Base-by-base conservation (phyloP, 2,797 vertebrate species). In the Coilia nasus region DNA sequence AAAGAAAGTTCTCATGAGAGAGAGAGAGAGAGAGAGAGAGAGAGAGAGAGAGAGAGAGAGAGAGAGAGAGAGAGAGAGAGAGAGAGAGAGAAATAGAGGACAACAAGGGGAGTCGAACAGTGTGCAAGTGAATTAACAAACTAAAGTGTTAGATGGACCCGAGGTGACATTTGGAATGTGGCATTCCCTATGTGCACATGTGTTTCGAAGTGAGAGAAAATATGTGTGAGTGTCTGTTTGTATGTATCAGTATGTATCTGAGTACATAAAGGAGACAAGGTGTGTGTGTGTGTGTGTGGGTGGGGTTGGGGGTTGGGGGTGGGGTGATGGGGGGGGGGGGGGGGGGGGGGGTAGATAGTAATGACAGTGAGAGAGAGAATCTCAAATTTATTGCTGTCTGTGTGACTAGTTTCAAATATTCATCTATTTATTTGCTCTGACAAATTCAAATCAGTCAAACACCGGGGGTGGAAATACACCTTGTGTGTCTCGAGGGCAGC, bases 131-230 rank as follows among this genome's bases (percentile, higher is more conserved):
- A 89, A 88, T 88, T 82, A 84, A 87, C 82, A 83, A 88, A 89
- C 82, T 83, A 87, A 78, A 86, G 85, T 88, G 87, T 80, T 89
- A 88, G 87, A 87, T 50, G 78, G 90, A 90, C 88, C 88, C 87
- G 83, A 89, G 47, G 87, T 94, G 94, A 94, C 93, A 95, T 95
- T 95, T 94, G 91, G 92, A 95, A 92, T 91, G 92, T 89, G 93
- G 87, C 85, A 89, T 90, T 90, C 86, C 90, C 89, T 90, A 90
- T 47, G 46, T 47, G 46, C 14, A 14, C 14, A 14, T 9, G 50
- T 54, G 50, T 31, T 21, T 59, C 21, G 35, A 21, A 23, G n/a
- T 81, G 56, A 7, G 25, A 21, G 56, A 28, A 5, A 31, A 44
- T 84, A 0, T 14, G 25, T 54, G 62, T 31, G 83, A 25, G 47